Evolutionary conservation across 2,888 invertebrate genomes (phyloP), one percentile per base, ranked within the genome.

Genomic region (Caenorhabditis sp.): DNA sequence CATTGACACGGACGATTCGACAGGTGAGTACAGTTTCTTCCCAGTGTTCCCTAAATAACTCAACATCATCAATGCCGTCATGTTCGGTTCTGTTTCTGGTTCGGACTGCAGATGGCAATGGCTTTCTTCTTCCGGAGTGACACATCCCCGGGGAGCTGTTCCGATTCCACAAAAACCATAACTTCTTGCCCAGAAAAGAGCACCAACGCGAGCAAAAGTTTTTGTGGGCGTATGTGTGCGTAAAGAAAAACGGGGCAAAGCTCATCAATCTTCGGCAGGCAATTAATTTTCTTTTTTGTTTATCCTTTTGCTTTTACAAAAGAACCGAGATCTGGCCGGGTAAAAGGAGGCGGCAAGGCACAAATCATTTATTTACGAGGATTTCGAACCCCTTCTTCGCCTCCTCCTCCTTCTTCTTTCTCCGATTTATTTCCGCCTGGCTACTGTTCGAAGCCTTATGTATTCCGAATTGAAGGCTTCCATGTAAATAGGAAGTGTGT

Each of bases 1-100:
- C 71, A 84, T 86, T 56, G 87, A 87, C 51, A 80, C 86, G 4
- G 86, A 86, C 76, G 79, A 78, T 65, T 68, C 83, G 15, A 58
- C 69, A 74, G 80, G 80, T 80, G 13, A 20, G 80, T 55, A n/a
- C n/a, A n/a, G n/a, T n/a, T n/a, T n/a, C n/a, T n/a, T n/a, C n/a
- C n/a, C n/a, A n/a, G n/a, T n/a, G n/a, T n/a, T n/a, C n/a, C n/a
- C n/a, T n/a, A n/a, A n/a, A n/a, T n/a, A n/a, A n/a, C 11, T 50
- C 50, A 18, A 18, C 53, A 53, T 18, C 37, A 35, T 58, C 26
- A 22, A n/a, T n/a, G 18, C 37, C 58, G 6, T 32, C n/a, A 35
- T 50, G 69, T 37, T 61, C 47, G 18, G n/a, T 47, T 47, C 47
- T 18, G 6, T 8, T 8, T 50, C 51, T 51, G 51, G 60, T 26